Evolutionary conservation across 2,888 invertebrate species (phyloP).

Genomic region (Fragum fragum): DNA sequence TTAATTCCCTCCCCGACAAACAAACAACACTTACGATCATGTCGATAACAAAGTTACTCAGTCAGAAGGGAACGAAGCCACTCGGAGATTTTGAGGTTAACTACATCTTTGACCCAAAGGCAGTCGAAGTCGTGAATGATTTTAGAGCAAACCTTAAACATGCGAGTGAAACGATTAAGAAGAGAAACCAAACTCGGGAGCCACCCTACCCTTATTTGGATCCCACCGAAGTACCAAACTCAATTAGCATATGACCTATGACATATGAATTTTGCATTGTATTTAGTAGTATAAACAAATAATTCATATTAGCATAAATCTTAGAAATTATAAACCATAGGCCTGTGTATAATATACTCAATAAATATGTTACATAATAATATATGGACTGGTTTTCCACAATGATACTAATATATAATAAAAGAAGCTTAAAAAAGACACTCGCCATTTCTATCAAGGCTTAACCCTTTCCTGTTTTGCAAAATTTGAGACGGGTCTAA

Average conservation of each 20-base stretch:
- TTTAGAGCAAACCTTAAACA: conserved; percentile 82
- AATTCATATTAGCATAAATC: too few species aligned
- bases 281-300: too few species aligned
- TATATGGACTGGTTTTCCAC: too few species aligned
- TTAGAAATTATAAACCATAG: too few species aligned
- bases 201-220: conserved; percentile 85
- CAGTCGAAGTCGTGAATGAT: conserved; percentile 51
- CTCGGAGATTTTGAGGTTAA: conserved; percentile 86
- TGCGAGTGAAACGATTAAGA: conserved; percentile 80
- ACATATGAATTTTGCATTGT: background rate
- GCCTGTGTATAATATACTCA: too few species aligned
- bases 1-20: conserved; percentile 81
- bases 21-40: conserved; percentile 82
- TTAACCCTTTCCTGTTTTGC: too few species aligned
- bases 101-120: conserved; percentile 83
- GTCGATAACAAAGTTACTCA: conserved; percentile 85
- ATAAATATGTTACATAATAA: too few species aligned
- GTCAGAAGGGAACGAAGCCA: conserved; percentile 81
- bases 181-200: conserved; percentile 78
- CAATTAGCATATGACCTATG: conserved; percentile 79
- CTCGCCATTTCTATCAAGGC: too few species aligned
- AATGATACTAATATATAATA: too few species aligned
- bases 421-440: too few species aligned
- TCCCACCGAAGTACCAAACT: conserved; percentile 86
- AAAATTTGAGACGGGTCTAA: too few species aligned